These are phyloP conservation scores for Baccha elongata DNA, from an alignment of 2,888 invertebrate species.

Conservation along the genomic window DNA sequence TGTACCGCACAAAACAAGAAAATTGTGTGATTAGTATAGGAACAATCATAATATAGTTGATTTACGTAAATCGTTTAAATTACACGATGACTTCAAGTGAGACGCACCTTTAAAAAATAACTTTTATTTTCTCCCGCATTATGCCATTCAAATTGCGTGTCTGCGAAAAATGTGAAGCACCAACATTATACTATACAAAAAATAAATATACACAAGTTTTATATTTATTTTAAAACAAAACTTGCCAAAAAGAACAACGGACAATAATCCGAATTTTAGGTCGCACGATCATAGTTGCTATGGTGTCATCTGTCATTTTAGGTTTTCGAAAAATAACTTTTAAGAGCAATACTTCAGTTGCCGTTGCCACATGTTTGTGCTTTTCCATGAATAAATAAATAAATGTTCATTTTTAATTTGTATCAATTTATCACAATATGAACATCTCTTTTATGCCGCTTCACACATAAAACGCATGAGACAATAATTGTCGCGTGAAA, in stretches of 20 bases:
- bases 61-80: neutral
- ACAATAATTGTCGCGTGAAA: slow-evolving; percentile 60
- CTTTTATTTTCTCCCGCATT: slow-evolving; percentile 15
- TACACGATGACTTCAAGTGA: slow-evolving; percentile 20
- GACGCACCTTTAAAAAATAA: slow-evolving; percentile 21
- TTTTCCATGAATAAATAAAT: neutral
- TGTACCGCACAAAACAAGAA: no score
- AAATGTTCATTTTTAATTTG: slow-evolving; percentile 58
- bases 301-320: slow-evolving; percentile 41
- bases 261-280: slow-evolving; percentile 16
- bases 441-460: slow-evolving; percentile 29
- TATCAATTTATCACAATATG: slow-evolving; percentile 53
- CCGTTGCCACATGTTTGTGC: slow-evolving; percentile 12
- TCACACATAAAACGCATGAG: neutral
- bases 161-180: neutral
- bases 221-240: neutral
- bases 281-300: slow-evolving; percentile 30
- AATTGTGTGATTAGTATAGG: no score
- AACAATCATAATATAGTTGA: neutral
- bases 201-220: neutral
- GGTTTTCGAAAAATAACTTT: slow-evolving; percentile 31
- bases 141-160: neutral
- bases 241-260: neutral
- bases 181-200: no score
- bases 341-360: neutral